Conservation (phyloP, 2,888 invertebrate genomes). For the Pycnomerus fuliginosus region DNA sequence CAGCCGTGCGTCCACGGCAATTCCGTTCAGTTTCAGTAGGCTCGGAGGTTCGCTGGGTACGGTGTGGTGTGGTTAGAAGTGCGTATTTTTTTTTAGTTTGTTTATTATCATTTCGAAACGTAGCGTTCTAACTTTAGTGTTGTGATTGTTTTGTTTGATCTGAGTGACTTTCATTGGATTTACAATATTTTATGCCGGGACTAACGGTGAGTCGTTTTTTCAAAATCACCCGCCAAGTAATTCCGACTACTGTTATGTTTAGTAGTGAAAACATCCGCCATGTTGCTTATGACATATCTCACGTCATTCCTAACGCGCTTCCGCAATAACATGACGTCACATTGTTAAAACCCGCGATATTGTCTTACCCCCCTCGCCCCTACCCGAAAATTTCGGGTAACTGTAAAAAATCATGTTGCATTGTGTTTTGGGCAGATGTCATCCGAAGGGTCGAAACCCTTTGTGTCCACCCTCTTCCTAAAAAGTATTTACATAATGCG, state of each 20-base stretch:
- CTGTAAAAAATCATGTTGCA: no score
- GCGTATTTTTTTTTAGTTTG: conserved; percentile 47
- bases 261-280: conserved; percentile 50
- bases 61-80: conserved; percentile 42
- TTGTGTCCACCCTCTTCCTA: conserved; percentile 5
- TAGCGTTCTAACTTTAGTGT: conserved; percentile 7
- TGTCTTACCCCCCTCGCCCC: conserved; percentile 1
- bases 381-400: neutral
- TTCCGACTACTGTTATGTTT: no score
- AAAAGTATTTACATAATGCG: conserved; percentile 22
- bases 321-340: conserved; percentile 43
- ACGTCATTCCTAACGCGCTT: conserved; percentile 48
- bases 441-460: conserved; percentile 10
- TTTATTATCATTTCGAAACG: conserved; percentile 45
- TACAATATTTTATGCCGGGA: no score
- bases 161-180: no score
- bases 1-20: conserved; percentile 45
- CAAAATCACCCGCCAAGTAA: no score
- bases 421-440: no score
- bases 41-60: conserved; percentile 46
- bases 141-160: no score
- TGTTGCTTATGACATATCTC: conserved; percentile 53
- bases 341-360: conserved; percentile 45
- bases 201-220: no score
- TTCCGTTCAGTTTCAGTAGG: conserved; percentile 48